phyloP scores from a whole-genome alignment of 2,797 vertebrate genomes.

The Cyclura pinguis region DNA sequence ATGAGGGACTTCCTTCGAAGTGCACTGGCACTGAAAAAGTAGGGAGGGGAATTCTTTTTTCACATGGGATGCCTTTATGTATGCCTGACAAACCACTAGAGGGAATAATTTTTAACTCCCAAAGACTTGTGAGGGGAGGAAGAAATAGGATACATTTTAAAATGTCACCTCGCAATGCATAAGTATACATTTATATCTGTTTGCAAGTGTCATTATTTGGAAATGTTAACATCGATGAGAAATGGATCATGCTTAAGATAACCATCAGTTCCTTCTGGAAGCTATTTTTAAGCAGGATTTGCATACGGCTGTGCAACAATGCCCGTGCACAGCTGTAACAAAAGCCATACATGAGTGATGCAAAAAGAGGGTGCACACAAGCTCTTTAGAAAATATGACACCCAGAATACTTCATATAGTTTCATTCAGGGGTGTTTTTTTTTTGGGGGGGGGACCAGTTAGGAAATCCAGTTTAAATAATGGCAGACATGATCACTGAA shows the following conservation, averaged over 20 bases:
- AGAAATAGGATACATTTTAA: neutral
- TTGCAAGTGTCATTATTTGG: neutral
- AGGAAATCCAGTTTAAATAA: neutral
- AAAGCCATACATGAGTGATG: neutral
- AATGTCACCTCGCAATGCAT: neutral
- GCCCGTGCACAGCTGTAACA: neutral
- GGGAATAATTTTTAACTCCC: neutral
- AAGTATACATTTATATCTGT: neutral
- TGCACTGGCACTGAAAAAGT: neutral
- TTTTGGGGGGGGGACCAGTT: neutral
- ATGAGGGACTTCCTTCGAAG: neutral
- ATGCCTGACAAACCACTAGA: neutral
- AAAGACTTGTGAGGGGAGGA: neutral
- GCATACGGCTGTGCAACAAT: conserved; percentile 27
- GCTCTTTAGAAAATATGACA: neutral
- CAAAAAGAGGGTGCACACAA: neutral
- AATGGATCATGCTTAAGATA: neutral
- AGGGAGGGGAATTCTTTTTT: neutral
- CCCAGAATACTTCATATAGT: neutral
- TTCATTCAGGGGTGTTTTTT: neutral
- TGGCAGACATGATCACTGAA: neutral
- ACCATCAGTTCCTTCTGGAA: conserved; percentile 1
- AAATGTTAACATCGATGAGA: neutral
- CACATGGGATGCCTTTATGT: conserved; percentile 11
- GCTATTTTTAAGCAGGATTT: conserved; percentile 19